Base-by-base conservation (phyloP, 2,113 vertebrate genomes). In the Nothoprocta perdicaria region DNA sequence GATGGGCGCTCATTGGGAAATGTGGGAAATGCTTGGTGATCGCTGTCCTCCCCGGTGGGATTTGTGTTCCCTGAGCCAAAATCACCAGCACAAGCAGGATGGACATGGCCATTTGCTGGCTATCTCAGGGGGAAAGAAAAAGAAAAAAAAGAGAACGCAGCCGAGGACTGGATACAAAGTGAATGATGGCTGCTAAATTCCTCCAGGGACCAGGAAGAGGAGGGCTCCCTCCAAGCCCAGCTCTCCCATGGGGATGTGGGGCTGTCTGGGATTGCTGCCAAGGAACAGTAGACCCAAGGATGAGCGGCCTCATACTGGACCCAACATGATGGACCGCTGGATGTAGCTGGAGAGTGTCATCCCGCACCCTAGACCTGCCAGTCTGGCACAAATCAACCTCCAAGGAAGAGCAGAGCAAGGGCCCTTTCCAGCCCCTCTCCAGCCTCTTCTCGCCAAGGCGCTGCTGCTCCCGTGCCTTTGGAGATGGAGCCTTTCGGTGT, bases 11-110 rank as follows among this genome's bases (percentile, higher is more conserved):
- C 0, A 0, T 65, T 92, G 85, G 62, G 35, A 38, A 38, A 38
- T 89, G 50, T 50, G 65, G 58, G 75, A 96, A 86, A 90, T 58
- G 40, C 90, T 75, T 1, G 11, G 55, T 77, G 76, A 68, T 53
- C 71, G 90, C 67, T 93, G 62, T 52, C 86, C 62, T 85, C 55
- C 62, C 85, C 92, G 71, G 79, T 19, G 83, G 92, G 78, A 92
- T 91, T 88, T 86, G n/a, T 74, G 53, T 67, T 93, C 61, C 12
- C 66, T 74, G 80, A 91, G 61, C 55, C 61, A 68, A 80, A 95
- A 95, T 84, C 91, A 92, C 66, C 55, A 63, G 83, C 62, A 77
- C 11, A 52, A 69, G 55, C 35, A 63, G 84, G 40, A 46, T 78
- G 92, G 93, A 90, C 52, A 33, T 68, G 0, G 0, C 73, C 82